Base-by-base conservation (phyloP, 2,113 vertebrate species). In the Burhinus bistriatus region DNA sequence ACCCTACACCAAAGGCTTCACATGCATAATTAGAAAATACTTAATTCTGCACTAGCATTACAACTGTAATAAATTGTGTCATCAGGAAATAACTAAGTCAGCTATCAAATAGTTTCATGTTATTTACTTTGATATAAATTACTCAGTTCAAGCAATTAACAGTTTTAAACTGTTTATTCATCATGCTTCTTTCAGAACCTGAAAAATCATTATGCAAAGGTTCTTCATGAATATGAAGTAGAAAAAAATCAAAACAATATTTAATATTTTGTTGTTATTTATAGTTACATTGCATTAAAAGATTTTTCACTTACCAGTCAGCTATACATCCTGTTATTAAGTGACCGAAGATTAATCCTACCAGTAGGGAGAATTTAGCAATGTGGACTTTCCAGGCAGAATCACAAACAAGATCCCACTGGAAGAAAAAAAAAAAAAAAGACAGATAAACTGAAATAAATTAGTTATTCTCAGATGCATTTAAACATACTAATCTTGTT, bases 321-420 rank as follows among this genome's bases (percentile, higher is more conserved):
- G 99, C 99, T 98, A 99, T 98, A 97, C 99, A 99, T 97, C 99
- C 99, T 98, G 99, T 99, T 98, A 99, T 98, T 87, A 99, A 98
- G 97, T 99, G 99, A 88, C 99, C 99, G 51, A 99, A 99, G 98
- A 99, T 99, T 97, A 99, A 99, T 95, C 99, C 99, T 97, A 99
- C 99, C 87, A 99, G 98, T 81, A 99, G 95, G 51, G 99, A 99
- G 97, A 99, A 99, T 95, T 99, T 99, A 91, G 99, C 99, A 95
- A 99, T 99, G 97, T 99, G 99, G 59, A 99, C 99, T 97, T 99
- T 99, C 99, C 99, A 99, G 88, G 99, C 98, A 70, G 99, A 99
- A 93, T 99, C 99, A 94, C 99, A 99, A 96, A 99, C 99, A 98
- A 99, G 98, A 96, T 99, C 98, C 99, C 99, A 99, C 99, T 99